A percentile compares a stretch with the other conserved stretches of the same genome.
Evolutionary conservation across 2,797 vertebrate species (phyloP).

Genomic region (Lophotriccus pileatus): DNA sequence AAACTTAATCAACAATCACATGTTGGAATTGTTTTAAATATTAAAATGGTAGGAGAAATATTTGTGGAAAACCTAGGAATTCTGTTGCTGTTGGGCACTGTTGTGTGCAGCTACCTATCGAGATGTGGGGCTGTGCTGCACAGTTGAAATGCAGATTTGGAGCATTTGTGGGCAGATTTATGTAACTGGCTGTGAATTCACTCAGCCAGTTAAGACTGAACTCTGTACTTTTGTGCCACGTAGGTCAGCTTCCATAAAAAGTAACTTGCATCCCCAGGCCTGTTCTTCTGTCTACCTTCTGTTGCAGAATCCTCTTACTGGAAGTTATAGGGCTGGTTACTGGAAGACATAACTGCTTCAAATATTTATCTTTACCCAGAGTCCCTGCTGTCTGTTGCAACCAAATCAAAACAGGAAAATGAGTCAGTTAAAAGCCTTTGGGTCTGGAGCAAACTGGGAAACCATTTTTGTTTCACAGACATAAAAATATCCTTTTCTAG

Average conservation of each 20-base stretch:
- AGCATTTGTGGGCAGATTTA: neutral
- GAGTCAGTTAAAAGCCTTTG: neutral
- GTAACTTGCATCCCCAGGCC: neutral
- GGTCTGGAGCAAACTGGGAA: neutral
- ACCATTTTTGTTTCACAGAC: neutral
- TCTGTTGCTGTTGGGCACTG: rapidly evolving
- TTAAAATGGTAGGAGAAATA: neutral
- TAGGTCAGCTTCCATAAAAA: neutral
- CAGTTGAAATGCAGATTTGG: neutral
- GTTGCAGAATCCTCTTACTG: neutral
- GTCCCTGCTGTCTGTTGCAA: neutral
- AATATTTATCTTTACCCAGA: neutral
- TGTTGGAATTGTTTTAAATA: neutral
- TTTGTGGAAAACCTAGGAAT: neutral
- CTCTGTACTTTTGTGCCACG: neutral
- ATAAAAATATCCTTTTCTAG: neutral
- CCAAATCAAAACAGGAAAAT: neutral
- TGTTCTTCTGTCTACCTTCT: neutral
- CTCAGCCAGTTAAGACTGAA: neutral
- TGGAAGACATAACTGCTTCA: neutral
- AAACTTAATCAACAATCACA: neutral
- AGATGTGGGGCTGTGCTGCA: neutral
- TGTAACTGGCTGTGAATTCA: neutral
- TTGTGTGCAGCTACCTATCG: neutral
- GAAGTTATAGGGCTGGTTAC: neutral